phyloP scores from a whole-genome alignment of 2,797 vertebrate genomes.

The Myotis pilosus region DNA sequence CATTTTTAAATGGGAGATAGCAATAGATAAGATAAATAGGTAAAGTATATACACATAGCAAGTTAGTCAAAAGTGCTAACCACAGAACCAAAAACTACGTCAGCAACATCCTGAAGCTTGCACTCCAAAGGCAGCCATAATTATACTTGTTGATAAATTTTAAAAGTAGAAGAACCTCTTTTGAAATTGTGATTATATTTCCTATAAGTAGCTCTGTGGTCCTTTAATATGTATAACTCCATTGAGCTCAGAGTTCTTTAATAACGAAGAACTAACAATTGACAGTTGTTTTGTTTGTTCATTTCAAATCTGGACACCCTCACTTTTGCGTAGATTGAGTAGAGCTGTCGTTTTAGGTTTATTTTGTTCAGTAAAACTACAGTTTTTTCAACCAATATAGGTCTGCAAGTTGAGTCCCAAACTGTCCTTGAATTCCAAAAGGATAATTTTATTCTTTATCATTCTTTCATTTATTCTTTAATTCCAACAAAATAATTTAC shows the following conservation, averaged over 20 bases:
- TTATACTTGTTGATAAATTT: not conserved
- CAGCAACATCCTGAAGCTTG: not conserved
- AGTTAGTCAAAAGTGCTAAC: not conserved
- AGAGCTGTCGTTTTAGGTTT: not conserved
- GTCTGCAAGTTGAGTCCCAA: not conserved
- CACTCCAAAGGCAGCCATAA: not conserved
- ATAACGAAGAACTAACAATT: not conserved
- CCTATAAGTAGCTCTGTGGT: not conserved
- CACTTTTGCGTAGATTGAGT: not conserved
- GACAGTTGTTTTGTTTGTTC: not conserved
- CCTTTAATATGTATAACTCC: not conserved
- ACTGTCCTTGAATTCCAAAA: not conserved
- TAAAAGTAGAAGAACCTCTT: not conserved
- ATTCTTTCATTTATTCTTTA: not conserved
- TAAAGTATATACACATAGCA: not conserved
- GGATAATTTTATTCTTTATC: not conserved
- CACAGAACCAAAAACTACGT: not conserved
- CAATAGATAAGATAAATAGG: not conserved
- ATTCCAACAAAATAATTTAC: not conserved
- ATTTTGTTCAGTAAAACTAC: not conserved
- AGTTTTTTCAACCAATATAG: not conserved
- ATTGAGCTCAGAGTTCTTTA: not conserved
- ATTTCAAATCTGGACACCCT: not conserved
- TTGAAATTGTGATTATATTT: constrained; percentile 21
- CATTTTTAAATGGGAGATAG: not conserved